Conservation (phyloP, 2,797 vertebrate species). For the Sorex maritimensis region DNA sequence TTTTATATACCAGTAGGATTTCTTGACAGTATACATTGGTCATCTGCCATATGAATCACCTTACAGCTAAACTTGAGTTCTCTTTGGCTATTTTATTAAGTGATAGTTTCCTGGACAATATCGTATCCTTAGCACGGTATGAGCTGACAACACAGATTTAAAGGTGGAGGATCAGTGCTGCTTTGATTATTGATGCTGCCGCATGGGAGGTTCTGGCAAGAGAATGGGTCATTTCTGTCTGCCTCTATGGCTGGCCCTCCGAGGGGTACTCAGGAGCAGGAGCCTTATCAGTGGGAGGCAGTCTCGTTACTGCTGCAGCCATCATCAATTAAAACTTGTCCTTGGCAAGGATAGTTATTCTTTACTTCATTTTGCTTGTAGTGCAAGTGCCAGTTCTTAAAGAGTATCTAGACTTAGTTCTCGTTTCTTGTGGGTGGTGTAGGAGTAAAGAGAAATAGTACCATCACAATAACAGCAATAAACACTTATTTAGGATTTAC, state of each 20-base stretch:
- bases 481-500: background rate
- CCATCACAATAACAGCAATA: background rate
- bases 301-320: conserved; percentile 71
- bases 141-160: conserved; percentile 43
- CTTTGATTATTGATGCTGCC: conserved; percentile 67
- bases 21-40: background rate
- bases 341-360: conserved; percentile 73
- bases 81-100: conserved; percentile 41
- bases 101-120: conserved; percentile 27
- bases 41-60: background rate
- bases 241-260: conserved; percentile 55
- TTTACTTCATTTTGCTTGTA: conserved; percentile 55
- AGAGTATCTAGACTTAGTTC: conserved; percentile 56
- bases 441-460: conserved; percentile 37
- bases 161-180: background rate
- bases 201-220: conserved; percentile 72
- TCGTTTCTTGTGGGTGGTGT: conserved; percentile 24
- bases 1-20: background rate
- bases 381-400: conserved; percentile 47
- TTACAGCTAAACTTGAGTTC: background rate
- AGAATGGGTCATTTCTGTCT: conserved; percentile 66
- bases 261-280: conserved; percentile 68
- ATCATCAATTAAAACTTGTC: conserved; percentile 79
- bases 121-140: background rate
- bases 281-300: conserved; percentile 76